A percentile compares a stretch with the other conserved stretches of the same genome.
phyloP scores from a whole-genome alignment of 1,140 invertebrate species.

The Philaenus spumarius region DNA sequence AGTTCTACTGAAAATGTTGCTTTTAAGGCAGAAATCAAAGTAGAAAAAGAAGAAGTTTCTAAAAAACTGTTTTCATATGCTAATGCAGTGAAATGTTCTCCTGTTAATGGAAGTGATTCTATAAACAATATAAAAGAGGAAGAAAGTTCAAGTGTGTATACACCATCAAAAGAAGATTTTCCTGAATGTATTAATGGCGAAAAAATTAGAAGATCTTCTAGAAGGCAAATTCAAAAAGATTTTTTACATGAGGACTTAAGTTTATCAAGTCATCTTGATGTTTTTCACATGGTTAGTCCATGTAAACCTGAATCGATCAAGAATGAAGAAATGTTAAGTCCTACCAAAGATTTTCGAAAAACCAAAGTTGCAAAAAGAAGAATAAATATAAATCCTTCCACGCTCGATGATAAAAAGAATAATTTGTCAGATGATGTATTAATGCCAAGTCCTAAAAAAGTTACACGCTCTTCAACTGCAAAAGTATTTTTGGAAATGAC shows the following conservation, averaged over 20 bases:
- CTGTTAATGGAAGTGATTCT: background rate
- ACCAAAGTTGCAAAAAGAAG: background rate
- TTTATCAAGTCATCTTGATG: slow-evolving; percentile 28
- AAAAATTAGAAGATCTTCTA: slow-evolving; percentile 5
- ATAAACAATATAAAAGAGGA: background rate
- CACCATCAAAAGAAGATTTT: background rate
- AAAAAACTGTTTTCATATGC: slow-evolving; percentile 9
- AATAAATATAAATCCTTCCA: background rate
- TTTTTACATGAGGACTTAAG: slow-evolving; percentile 28
- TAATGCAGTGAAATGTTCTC: slow-evolving; percentile 4
- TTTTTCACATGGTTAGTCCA: slow-evolving; percentile 28
- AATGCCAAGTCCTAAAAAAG: slow-evolving; percentile 27
- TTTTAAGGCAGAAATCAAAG: background rate
- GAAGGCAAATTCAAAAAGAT: slow-evolving; percentile 17
- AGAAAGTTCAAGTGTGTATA: background rate
- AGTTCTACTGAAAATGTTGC: background rate
- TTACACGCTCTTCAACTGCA: background rate
- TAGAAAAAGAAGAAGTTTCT: slow-evolving; percentile 4
- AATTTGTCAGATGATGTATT: slow-evolving; percentile 21
- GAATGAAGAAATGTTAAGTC: background rate
- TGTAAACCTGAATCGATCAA: slow-evolving; percentile 10
- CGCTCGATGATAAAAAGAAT: background rate
- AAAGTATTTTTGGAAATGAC: background rate
- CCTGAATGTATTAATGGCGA: background rate
- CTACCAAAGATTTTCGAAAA: background rate